Evolutionary conservation across 1,140 invertebrate genomes (phyloP).

Genomic region (Diplogasteroides magnus): DNA sequence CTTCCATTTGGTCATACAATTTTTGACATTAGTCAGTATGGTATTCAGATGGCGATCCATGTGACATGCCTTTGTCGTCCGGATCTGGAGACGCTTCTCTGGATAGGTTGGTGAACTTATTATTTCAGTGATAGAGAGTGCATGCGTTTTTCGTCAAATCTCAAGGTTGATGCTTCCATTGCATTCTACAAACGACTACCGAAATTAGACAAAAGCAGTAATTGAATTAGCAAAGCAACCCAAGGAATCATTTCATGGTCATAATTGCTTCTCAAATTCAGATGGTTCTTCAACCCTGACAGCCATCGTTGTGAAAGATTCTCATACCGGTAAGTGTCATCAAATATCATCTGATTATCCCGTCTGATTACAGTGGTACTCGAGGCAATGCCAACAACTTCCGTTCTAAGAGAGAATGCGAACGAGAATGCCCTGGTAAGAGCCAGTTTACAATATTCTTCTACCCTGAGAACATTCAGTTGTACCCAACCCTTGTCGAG

Average conservation of each 20-base stretch:
- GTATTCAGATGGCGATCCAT: slow-evolving; percentile 41
- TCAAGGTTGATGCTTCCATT: too few species aligned
- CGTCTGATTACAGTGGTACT: slow-evolving; percentile 44
- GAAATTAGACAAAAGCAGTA: too few species aligned
- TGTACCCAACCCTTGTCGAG: slow-evolving; percentile 42
- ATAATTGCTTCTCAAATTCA: background rate
- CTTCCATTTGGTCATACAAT: too few species aligned
- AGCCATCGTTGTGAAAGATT: slow-evolving; percentile 39
- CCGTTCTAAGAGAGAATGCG: slow-evolving; percentile 45
- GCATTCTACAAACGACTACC: too few species aligned
- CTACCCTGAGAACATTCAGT: slow-evolving; percentile 22
- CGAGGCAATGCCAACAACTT: slow-evolving; percentile 54
- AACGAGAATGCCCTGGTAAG: slow-evolving; percentile 42
- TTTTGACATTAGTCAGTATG: background rate
- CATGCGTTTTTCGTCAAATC: too few species aligned
- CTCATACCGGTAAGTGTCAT: too few species aligned
- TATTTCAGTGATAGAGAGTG: too few species aligned
- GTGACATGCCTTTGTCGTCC: slow-evolving; percentile 36
- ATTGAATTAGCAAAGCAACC: too few species aligned
- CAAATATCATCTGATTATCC: too few species aligned
- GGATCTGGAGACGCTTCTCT: slow-evolving; percentile 39
- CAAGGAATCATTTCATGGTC: too few species aligned
- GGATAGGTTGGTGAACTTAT: slow-evolving; percentile 2
- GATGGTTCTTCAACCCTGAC: slow-evolving; percentile 49
- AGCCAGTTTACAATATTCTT: background rate